Base-by-base conservation (phyloP, 2,113 vertebrate genomes). In the Nicator chloris region DNA sequence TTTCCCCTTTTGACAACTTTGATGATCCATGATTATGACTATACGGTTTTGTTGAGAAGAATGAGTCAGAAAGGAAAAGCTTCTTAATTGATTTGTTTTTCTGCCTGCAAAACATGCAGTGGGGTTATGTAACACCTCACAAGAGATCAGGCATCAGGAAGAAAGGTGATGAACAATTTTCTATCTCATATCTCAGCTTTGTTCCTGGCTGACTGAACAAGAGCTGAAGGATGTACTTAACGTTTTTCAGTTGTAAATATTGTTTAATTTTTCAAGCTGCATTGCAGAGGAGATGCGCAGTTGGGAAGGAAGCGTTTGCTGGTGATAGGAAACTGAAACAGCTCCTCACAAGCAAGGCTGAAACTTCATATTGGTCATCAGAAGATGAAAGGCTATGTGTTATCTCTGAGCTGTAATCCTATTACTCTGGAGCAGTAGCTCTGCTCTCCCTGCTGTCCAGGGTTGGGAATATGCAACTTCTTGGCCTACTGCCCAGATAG, bases 361-460 rank as follows among this genome's bases (percentile, higher is more conserved):
- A 84, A 91, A 87, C 90, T 92, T 96, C 81, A 50, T 69, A 54
- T 87, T 91, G 91, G 84, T 71, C 86, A 63, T 69, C 33, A 80
- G 65, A 88, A 95, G 91, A 96, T 78, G 86, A 95, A 96, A 91
- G 86, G 64, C 61, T 45, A 13, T 23, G 56, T 70, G 79, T 88
- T 95, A 57, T 96, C 94, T 94, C 70, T 44, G 87, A 90, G 82
- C 93, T 77, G 76, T 95, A 92, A 95, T 96, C 95, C 82, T 95
- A 81, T 93, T 96, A 93, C 87, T 63, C 27, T 49, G 94, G 40
- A 91, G 39, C 14, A 0, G 40, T 24, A 76, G 87, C 88, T 91
- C 91, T 94, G 82, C 86, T 90, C 71, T 96, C 92, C 82, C 60
- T 92, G 76, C 88, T 94, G 76, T 86, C 82, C 30, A 10, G 66